These are phyloP conservation scores for Siniperca scherzeri DNA, from an alignment of 2,797 vertebrate species.

Conservation along the genomic window DNA sequence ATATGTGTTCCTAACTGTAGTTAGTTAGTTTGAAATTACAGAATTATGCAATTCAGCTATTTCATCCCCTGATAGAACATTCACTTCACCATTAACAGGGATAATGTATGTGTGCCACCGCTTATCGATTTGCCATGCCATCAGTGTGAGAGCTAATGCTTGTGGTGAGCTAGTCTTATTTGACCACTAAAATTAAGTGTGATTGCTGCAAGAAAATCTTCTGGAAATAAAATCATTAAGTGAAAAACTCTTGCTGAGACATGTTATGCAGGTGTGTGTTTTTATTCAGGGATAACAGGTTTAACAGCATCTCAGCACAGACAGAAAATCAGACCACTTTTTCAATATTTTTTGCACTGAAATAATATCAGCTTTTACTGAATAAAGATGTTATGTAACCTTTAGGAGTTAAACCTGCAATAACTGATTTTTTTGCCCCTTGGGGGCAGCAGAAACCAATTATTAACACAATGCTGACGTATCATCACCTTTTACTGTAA, in stretches of 20 bases:
- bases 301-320: not conserved
- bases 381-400: not conserved
- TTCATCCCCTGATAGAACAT: not conserved
- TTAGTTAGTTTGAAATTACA: too few species aligned
- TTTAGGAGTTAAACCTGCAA: not conserved
- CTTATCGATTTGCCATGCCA: slow-evolving; percentile 23
- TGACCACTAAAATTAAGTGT: slow-evolving; percentile 16
- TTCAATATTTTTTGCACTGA: not conserved
- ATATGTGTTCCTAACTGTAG: too few species aligned
- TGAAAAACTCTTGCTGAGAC: not conserved
- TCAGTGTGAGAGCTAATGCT: slow-evolving; percentile 15
- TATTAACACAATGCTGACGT: not conserved
- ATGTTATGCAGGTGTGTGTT: not conserved
- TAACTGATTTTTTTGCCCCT: not conserved
- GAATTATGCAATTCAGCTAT: too few species aligned
- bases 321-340: slow-evolving; percentile 6
- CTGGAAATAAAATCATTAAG: not conserved
- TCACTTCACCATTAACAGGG: not conserved
- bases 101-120: not conserved
- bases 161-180: slow-evolving; percentile 4
- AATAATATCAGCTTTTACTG: not conserved
- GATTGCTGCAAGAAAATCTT: not conserved
- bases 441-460: not conserved
- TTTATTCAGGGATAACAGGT: not conserved
- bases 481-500: not conserved